These are phyloP conservation scores for Ischnus inquisitorius DNA, from an alignment of 2,888 invertebrate genomes.

Conservation along the genomic window DNA sequence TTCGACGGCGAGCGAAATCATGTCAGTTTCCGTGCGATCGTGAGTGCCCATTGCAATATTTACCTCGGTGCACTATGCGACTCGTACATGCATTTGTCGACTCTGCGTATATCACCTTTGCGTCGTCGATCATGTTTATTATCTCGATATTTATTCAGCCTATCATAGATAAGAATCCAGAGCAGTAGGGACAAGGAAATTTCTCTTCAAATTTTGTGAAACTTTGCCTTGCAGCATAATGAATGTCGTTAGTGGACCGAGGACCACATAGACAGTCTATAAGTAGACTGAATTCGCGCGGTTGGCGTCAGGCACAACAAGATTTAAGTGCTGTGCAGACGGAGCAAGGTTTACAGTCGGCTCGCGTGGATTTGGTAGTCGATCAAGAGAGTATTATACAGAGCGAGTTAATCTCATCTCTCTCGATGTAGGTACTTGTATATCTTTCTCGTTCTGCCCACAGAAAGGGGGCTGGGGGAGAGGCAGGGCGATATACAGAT, in stretches of 20 bases:
- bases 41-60: constrained; percentile 84
- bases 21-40: constrained; percentile 74
- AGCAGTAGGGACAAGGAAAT: neutral
- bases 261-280: no score
- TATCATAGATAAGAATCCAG: neutral
- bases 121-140: constrained; percentile 43
- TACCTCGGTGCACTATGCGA: constrained; percentile 71
- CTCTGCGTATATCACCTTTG: neutral
- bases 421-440: constrained; percentile 16
- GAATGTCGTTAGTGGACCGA: no score
- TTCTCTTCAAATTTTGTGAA: neutral
- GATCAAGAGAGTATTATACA: constrained; percentile 44
- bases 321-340: constrained; percentile 10
- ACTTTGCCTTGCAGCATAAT: no score
- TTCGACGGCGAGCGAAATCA: constrained; percentile 63
- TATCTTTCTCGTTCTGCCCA: constrained; percentile 25
- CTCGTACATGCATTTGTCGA: constrained; percentile 28
- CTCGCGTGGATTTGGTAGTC: constrained; percentile 34
- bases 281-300: neutral
- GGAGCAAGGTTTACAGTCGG: constrained; percentile 4
- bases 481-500: neutral
- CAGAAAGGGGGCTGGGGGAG: constrained; percentile 25
- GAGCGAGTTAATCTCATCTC: constrained; percentile 48
- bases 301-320: constrained; percentile 1
- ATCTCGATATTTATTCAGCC: neutral